These are phyloP conservation scores for Catostylus mosaicus DNA, from an alignment of 30 jellyfish, hydroid and myxozoan species.

Conservation along the genomic window DNA sequence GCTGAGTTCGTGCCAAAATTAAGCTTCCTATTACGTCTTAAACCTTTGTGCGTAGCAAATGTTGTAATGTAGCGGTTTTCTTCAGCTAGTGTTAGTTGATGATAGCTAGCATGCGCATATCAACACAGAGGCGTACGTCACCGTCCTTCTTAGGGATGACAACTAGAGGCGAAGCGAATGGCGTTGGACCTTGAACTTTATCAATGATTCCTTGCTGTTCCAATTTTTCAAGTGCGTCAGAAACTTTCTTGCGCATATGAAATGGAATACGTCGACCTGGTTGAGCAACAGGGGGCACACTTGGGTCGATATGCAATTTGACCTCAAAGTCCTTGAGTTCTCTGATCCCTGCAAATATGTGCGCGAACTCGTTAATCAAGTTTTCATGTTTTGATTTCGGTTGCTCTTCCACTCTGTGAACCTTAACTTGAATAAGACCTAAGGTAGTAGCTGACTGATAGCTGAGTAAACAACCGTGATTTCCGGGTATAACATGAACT, in stretches of 20 bases:
- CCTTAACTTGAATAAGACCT: conserved; percentile 27
- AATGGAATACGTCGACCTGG: conserved; percentile 45
- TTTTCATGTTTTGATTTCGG: conserved; percentile 6
- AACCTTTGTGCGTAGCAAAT: conserved; percentile 23
- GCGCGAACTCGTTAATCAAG: not conserved
- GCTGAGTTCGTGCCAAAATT: conserved; percentile 42
- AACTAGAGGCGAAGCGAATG: conserved; percentile 64
- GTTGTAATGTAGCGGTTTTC: conserved; percentile 33
- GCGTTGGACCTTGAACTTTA: not conserved
- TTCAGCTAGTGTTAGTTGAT: conserved; percentile 11
- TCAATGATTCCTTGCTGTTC: conserved; percentile 1
- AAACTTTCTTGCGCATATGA: conserved; percentile 31
- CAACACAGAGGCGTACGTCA: conserved; percentile 63
- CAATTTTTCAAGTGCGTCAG: conserved; percentile 21
- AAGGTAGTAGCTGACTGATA: conserved; percentile 32
- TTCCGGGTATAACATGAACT: conserved; percentile 40
- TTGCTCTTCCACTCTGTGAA: conserved; percentile 7
- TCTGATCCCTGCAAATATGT: conserved; percentile 32
- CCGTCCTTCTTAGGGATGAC: conserved; percentile 65
- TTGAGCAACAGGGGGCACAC: conserved; percentile 59
- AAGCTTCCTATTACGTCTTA: not conserved
- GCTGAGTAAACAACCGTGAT: conserved; percentile 24
- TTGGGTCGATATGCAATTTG: conserved; percentile 39
- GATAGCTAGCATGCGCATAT: conserved; percentile 58
- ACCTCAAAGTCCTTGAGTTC: conserved; percentile 18